Evolutionary conservation across 2,888 invertebrate species (phyloP), one percentile per base, ranked within the genome.

Genomic region (Xestoiulus laeticollis): DNA sequence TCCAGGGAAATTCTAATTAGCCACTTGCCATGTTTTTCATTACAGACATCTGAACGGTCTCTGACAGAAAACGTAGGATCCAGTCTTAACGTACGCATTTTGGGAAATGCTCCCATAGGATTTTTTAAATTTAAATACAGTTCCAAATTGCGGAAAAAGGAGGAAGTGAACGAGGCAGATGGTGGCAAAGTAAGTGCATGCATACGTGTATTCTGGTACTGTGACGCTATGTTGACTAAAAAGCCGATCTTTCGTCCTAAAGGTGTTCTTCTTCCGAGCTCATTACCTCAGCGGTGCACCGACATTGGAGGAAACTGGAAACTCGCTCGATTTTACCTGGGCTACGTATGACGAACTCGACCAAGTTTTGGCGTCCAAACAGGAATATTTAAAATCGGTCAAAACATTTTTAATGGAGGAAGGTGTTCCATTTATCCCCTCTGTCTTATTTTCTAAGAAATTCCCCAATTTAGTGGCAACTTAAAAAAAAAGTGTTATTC

Each of bases 81-180:
- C 8, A 26, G 6, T 22, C 32, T 85, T n/a, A 33, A 44, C 33
- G 85, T 43, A 22, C 3, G n/a, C 19, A 26, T 85, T 16, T 6
- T 85, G n/a, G 85, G 85, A 19, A 85, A 85, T 85, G 85, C 85
- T 43, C 85, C 85, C 16, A 43, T 85, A 26, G 85, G 38, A 43
- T 32, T 85, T 44, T 85, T 38, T 14, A 32, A 32, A 85, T 85
- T 85, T 43, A 85, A 85, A 38, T 85, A 85, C 33, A 8, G n/a
- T 43, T 16, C 19, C n/a, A 85, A 85, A 85, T n/a, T 68, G 8
- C 68, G 68, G 4, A 68, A 8, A 68, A 68, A n/a, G 68, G 68
- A 38, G 5, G 44, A 38, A 85, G 38, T 22, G 8, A 32, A 85
- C 33, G 44, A 14, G 3, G 16, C 44, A 16, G 43, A 85, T n/a